These are phyloP conservation scores for Hippopotamus amphibius DNA, from an alignment of 2,113 vertebrate species.

Conservation along the genomic window DNA sequence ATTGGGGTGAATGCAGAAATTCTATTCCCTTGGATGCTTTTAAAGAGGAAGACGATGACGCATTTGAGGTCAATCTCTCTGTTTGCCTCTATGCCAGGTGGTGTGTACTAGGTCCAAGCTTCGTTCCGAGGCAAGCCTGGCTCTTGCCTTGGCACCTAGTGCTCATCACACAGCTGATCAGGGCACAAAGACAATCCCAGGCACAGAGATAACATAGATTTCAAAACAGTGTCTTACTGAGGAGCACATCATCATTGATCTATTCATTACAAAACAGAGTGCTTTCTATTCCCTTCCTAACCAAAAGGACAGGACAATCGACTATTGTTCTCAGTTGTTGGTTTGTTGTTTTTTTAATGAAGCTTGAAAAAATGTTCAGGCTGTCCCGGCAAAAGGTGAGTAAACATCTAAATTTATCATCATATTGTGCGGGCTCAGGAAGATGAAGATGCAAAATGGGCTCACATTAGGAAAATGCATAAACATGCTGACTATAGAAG, in stretches of 20 bases:
- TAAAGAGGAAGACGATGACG: not conserved
- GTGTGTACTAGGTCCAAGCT: not conserved
- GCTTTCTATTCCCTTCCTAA: not conserved
- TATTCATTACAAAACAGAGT: slow-evolving; percentile 63
- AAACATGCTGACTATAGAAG: not conserved
- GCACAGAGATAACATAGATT: slow-evolving; percentile 43
- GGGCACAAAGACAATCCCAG: not conserved
- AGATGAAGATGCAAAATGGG: not conserved
- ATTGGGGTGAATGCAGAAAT: not conserved
- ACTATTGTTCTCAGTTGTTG: slow-evolving; percentile 6
- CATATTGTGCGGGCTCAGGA: not conserved
- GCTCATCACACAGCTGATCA: slow-evolving; percentile 12
- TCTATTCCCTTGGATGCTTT: not conserved
- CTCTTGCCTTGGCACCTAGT: not conserved
- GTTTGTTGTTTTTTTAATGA: not conserved
- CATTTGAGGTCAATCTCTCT: not conserved
- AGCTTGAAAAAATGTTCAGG: not conserved
- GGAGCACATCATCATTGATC: slow-evolving; percentile 53
- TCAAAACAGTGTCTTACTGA: slow-evolving; percentile 63
- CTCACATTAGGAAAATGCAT: not conserved
- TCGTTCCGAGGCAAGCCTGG: slow-evolving; percentile 17
- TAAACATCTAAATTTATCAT: not conserved
- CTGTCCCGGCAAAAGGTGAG: not conserved
- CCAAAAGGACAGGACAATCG: slow-evolving; percentile 41
- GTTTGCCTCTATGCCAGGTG: not conserved